Conservation (phyloP, 92 coral and sea anemone species). For the Pocillopora grandis region DNA sequence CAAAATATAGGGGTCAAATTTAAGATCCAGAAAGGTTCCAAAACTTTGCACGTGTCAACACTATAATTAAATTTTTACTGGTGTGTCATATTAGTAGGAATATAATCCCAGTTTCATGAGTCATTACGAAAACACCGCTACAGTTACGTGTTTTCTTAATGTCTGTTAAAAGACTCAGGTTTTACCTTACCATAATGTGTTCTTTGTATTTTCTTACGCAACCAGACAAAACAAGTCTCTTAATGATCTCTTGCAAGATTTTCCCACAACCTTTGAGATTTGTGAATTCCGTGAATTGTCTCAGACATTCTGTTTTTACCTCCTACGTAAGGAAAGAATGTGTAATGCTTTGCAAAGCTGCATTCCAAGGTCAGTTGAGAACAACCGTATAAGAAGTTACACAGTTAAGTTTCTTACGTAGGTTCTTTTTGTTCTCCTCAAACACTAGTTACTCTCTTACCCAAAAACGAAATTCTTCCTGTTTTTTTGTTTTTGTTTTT, state of each 20-base stretch:
- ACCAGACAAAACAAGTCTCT: slow-evolving; percentile 12
- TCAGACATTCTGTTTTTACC: slow-evolving; percentile 1
- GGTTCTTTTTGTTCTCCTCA: background rate
- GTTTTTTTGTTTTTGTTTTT: no score
- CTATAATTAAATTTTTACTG: no score
- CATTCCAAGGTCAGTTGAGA: slow-evolving; percentile 10
- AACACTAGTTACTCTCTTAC: no score
- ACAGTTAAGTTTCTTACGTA: background rate
- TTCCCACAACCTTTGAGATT: background rate
- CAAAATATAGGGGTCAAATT: no score
- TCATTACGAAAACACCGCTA: background rate
- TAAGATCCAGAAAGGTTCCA: no score
- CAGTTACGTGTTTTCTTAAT: background rate
- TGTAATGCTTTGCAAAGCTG: background rate
- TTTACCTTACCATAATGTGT: background rate
- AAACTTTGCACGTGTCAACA: no score
- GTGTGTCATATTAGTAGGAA: no score
- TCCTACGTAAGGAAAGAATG: slow-evolving; percentile 14
- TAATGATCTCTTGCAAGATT: background rate
- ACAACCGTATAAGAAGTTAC: background rate
- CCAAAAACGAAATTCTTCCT: no score
- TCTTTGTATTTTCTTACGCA: slow-evolving; percentile 7
- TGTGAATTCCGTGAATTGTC: background rate
- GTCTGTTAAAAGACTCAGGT: background rate
- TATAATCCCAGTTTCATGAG: no score